A percentile compares a stretch with the other conserved stretches of the same genome.
Conservation (phyloP, 2,113 vertebrate genomes). For the Lagopus muta region DNA sequence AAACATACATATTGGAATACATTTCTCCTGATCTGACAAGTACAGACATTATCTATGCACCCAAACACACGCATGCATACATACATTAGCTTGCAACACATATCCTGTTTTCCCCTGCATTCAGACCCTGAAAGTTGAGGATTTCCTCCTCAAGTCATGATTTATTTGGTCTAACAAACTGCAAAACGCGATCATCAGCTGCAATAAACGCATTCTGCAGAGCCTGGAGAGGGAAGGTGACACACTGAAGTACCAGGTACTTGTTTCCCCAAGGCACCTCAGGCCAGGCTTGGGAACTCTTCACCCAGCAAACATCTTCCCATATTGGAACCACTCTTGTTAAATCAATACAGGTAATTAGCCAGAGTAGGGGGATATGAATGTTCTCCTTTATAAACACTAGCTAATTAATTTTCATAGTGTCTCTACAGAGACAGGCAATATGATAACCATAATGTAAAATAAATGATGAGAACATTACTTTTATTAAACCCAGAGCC, state of each 20-base stretch:
- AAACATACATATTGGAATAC: slow-evolving; percentile 17
- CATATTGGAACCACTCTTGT: background rate
- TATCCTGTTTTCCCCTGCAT: accelerated
- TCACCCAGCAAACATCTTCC: background rate
- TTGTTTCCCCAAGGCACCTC: background rate
- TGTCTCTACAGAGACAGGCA: background rate
- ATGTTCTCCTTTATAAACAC: slow-evolving; percentile 33
- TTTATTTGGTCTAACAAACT: background rate
- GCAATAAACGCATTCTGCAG: background rate
- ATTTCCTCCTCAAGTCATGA: background rate
- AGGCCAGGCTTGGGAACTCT: background rate
- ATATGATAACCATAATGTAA: slow-evolving; percentile 28
- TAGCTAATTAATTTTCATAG: slow-evolving; percentile 34
- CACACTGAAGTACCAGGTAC: background rate
- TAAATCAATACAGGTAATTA: slow-evolving; percentile 50
- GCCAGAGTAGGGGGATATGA: background rate
- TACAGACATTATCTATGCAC: background rate
- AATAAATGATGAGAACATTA: background rate
- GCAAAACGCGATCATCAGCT: background rate
- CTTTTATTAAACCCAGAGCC: slow-evolving; percentile 4
- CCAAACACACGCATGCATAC: background rate
- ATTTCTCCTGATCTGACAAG: slow-evolving; percentile 32
- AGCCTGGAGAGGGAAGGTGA: background rate
- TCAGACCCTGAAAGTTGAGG: background rate
- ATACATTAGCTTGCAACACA: background rate